A percentile compares a stretch with the other conserved stretches of the same genome.
phyloP scores from a whole-genome alignment of 2,888 invertebrate species.

The Listrodromus nycthemerus region DNA sequence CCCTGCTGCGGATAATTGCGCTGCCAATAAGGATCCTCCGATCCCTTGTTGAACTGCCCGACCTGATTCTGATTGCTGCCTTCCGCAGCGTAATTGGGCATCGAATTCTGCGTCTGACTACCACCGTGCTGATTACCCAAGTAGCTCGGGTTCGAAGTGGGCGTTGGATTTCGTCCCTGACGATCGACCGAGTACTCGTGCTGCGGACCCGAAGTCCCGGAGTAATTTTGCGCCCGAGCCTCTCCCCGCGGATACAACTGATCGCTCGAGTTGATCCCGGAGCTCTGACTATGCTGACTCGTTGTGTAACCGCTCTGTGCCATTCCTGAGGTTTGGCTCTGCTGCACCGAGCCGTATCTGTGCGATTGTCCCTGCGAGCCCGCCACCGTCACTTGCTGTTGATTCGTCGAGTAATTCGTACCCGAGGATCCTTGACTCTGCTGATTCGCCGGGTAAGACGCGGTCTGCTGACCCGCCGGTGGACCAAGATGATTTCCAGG shows the following conservation, averaged over 20 bases:
- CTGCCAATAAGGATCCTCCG: slow-evolving; percentile 82
- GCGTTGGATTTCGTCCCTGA: slow-evolving; percentile 70
- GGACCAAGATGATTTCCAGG: slow-evolving; percentile 70
- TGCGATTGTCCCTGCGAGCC: slow-evolving; percentile 58
- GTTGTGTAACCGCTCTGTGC: slow-evolving; percentile 45
- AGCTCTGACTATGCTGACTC: slow-evolving; percentile 36
- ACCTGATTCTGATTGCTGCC: slow-evolving; percentile 70
- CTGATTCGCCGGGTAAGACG: slow-evolving; percentile 57
- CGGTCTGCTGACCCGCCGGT: slow-evolving; percentile 64
- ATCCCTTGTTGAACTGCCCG: slow-evolving; percentile 73
- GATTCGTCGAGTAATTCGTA: slow-evolving; percentile 62
- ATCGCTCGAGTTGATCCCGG: slow-evolving; percentile 70
- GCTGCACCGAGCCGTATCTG: slow-evolving; percentile 57
- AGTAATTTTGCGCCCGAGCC: slow-evolving; percentile 73
- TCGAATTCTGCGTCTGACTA: slow-evolving; percentile 56
- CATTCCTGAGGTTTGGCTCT: slow-evolving; percentile 37
- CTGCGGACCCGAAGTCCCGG: slow-evolving; percentile 66
- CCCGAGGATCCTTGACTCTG: slow-evolving; percentile 58
- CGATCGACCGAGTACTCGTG: slow-evolving; percentile 76
- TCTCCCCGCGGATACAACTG: slow-evolving; percentile 75
- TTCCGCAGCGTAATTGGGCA: slow-evolving; percentile 74
- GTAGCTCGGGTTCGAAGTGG: slow-evolving; percentile 73
- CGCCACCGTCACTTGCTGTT: slow-evolving; percentile 44
- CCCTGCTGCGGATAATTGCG: slow-evolving; percentile 83
- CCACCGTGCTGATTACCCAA: slow-evolving; percentile 64